These are phyloP conservation scores for Elephas maximus DNA, from an alignment of 2,113 vertebrate genomes.

Conservation along the genomic window DNA sequence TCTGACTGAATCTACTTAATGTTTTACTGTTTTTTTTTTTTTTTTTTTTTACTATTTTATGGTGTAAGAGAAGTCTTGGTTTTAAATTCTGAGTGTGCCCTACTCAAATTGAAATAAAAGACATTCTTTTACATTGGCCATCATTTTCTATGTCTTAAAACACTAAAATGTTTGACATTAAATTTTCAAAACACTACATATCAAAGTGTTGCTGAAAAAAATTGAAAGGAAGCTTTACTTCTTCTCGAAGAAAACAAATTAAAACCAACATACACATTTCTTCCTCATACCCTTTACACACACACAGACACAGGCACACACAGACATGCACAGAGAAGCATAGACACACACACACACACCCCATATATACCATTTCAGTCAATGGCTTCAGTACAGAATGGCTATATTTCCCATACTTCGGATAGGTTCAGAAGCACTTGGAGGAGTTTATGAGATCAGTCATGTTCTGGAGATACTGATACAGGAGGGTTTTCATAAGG, in stretches of 20 bases:
- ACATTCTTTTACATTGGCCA: conserved; percentile 38
- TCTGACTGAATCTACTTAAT: conserved; percentile 58
- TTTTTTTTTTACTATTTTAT: conserved; percentile 19
- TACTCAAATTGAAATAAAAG: conserved; percentile 58
- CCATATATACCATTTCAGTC: background rate
- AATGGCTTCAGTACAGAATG: background rate
- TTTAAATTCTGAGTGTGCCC: conserved; percentile 51
- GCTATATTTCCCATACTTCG: background rate
- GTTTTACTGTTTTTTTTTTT: conserved; percentile 55
- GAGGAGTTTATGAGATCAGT: background rate
- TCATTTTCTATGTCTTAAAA: conserved; percentile 39
- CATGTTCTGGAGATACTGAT: background rate
- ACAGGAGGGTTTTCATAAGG: background rate
- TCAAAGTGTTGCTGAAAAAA: background rate
- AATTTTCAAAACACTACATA: conserved; percentile 29
- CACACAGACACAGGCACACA: background rate
- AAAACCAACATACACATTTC: background rate
- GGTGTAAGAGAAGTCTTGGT: conserved; percentile 55
- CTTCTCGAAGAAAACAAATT: background rate
- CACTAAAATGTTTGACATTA: conserved; percentile 27
- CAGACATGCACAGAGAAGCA: background rate
- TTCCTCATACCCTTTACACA: background rate
- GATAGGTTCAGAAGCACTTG: background rate
- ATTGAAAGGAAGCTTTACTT: background rate
- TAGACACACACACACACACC: background rate